These are phyloP conservation scores for Falco peregrinus DNA, from an alignment of 2,797 vertebrate species.

Conservation along the genomic window DNA sequence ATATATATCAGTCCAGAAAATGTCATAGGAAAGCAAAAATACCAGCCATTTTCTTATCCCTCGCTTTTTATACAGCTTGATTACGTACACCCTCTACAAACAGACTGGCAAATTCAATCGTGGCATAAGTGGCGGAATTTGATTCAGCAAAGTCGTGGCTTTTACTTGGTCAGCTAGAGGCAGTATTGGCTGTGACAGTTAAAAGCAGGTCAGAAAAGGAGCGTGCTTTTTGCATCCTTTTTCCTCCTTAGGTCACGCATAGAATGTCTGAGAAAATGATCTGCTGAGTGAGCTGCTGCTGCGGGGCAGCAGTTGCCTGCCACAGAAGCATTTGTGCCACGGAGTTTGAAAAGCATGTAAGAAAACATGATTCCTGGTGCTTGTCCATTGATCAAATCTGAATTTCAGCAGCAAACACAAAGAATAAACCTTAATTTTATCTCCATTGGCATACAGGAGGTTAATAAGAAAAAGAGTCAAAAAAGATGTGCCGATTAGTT, in stretches of 20 bases:
- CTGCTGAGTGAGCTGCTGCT: neutral
- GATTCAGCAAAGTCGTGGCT: neutral
- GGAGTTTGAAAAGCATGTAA: neutral
- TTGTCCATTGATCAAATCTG: neutral
- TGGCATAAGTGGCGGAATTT: neutral
- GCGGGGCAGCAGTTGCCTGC: neutral
- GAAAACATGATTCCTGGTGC: neutral
- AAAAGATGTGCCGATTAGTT: neutral
- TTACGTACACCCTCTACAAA: neutral
- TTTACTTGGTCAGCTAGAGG: neutral
- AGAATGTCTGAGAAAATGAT: too few relatives aligned
- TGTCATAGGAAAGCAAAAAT: neutral
- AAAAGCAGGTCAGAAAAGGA: neutral
- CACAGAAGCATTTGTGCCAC: neutral
- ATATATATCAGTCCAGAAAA: neutral
- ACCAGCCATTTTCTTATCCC: neutral
- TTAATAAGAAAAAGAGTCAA: neutral
- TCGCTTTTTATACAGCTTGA: rapidly evolving
- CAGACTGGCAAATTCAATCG: neutral
- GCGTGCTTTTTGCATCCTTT: neutral
- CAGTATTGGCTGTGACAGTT: neutral
- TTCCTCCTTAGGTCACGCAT: neutral
- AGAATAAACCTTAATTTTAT: neutral
- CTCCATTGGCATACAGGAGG: neutral
- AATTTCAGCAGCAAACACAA: neutral